A percentile compares a stretch with the other conserved stretches of the same genome.
phyloP scores from a whole-genome alignment of 2,113 vertebrate genomes.

The Chloebia gouldiae region DNA sequence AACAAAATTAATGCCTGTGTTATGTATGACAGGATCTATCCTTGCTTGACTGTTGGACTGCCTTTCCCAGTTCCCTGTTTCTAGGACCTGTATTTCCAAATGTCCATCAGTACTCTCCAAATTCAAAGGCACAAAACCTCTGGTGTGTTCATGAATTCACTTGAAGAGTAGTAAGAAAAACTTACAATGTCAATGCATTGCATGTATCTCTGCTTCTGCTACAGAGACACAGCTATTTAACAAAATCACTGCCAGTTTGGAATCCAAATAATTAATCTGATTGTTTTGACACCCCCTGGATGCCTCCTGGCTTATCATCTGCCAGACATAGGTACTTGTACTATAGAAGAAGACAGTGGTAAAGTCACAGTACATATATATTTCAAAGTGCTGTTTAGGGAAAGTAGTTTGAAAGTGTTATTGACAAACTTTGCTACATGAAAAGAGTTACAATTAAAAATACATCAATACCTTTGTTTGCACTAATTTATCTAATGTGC shows the following conservation, averaged over 20 bases:
- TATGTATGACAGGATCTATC: accelerated
- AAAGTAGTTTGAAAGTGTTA: neutral
- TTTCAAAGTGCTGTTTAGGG: neutral
- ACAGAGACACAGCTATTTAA: neutral
- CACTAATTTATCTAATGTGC: neutral
- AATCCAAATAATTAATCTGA: neutral
- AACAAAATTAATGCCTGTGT: neutral
- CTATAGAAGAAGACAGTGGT: neutral
- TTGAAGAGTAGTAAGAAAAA: neutral
- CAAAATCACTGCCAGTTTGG: neutral
- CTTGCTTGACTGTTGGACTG: neutral
- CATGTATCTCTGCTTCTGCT: neutral
- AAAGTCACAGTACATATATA: neutral
- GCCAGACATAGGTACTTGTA: neutral
- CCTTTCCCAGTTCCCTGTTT: neutral
- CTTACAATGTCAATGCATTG: neutral
- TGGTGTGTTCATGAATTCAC: neutral
- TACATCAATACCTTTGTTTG: neutral
- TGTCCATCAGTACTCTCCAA: neutral
- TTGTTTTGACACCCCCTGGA: neutral
- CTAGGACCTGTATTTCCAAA: neutral
- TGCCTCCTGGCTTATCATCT: neutral
- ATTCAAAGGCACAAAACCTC: neutral
- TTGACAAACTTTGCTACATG: neutral
- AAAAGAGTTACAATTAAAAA: neutral